Evolutionary conservation across 92 coral and sea anemone genomes (phyloP), one percentile per base, ranked within the genome.

Genomic region (Pocillopora grandis): DNA sequence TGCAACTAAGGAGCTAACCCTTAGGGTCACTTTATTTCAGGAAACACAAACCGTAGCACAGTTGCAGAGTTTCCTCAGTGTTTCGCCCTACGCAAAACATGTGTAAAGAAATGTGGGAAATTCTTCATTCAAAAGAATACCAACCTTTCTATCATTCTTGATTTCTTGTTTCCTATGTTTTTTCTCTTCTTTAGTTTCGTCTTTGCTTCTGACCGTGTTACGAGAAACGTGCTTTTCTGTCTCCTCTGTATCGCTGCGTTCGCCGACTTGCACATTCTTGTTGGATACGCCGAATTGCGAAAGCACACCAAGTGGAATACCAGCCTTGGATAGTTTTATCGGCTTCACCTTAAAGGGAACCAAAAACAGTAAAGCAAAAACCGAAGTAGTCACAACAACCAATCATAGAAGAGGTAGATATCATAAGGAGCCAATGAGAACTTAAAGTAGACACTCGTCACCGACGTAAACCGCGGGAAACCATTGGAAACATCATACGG

Each of bases 261-360:
- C 88, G 20, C 74, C 49, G 5, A 76, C 75, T 35, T 85, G 78
- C 66, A 33, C 79, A 35, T 79, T 33, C 52, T 78, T 56, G 33
- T 65, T 92, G 9, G 85, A 62, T 16, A 71, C 77, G 33, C 60
- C 86, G 1, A 63, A 84, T 37, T 91, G 87, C 5, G 97, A 89
- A 11, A 96, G 84, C 12, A 96, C 92, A 19, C 99, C 99, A 3
- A 96, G 80, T 56, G 99, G 99, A 37, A 96, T 94, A 37, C 99
- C 98, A 68, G 90, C 87, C 86, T 89, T 94, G 9, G 99, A 96
- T 60, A 96, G 57, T 68, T 92, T 90, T 68, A 96, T 96, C 52
- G 87, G 87, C 66, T 90, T 83, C 18, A 71, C 81, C 93, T 93
- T 18, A 58, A 84, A 62, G 62, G 69, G 13, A 14, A 61, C 58